Evolutionary conservation across 2,797 vertebrate genomes (phyloP), one percentile per base, ranked within the genome.

Genomic region (Leptodactylus fallax): DNA sequence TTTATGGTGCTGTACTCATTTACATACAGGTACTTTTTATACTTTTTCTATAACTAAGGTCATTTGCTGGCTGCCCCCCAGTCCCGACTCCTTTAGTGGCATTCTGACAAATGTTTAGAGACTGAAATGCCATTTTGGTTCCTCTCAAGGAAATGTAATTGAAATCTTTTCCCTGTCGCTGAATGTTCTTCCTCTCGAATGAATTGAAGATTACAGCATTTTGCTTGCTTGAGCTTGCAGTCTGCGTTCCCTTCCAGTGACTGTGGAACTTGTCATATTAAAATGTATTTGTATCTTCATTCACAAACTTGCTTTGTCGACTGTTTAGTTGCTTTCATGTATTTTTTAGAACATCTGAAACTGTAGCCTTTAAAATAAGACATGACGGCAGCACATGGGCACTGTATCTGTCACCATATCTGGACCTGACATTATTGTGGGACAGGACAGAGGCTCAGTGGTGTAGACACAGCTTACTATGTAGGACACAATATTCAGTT

Each of bases 61-160:
- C 14, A 47, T 3, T 17, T 36, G 11, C 25, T 27, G 27, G 27
- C 27, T 36, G 14, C 67, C 27, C 67, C 67, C 14, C 8, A 23
- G 53, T 56, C 49, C 53, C 19, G 0, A 10, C 3, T 67, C 49
- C 49, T 17, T 7, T 77, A 23, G 19, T 87, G 80, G 11, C 27
- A 82, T 67, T 78, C 49, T 36, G 78, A 83, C 72, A 83, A 23
- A 82, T 51, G 12, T 61, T 76, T 61, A 8, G 21, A 27, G 47
- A 23, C 23, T 56, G 51, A 65, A 61, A 36, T 87, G 7, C 19
- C 23, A 67, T 23, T 83, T 77, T 81, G 2, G 25, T 27, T 51
- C 74, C 74, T 81, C 83, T 85, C 11, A 55, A 81, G 67, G 76
- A 81, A 81, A 88, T 79, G 65, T 69, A 67, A 85, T 88, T 67